These are phyloP conservation scores for Tillus elongatus DNA, from an alignment of 2,888 invertebrate genomes.

Conservation along the genomic window DNA sequence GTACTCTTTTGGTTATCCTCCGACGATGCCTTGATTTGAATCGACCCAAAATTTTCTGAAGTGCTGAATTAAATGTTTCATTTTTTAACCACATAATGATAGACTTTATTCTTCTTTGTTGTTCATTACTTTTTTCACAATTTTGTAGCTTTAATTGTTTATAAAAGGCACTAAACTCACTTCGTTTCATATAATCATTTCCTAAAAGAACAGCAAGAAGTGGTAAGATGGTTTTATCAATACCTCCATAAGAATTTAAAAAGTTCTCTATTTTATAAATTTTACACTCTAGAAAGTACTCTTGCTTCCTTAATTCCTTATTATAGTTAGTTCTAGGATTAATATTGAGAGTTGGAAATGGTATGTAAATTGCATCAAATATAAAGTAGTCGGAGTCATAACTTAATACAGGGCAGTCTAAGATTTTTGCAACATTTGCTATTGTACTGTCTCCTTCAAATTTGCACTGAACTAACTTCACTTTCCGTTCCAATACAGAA, in stretches of 20 bases:
- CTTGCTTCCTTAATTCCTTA: slow-evolving; percentile 21
- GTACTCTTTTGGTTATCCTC: slow-evolving; percentile 49
- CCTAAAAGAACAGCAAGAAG: slow-evolving; percentile 76
- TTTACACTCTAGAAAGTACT: slow-evolving; percentile 53
- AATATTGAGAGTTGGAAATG: slow-evolving; percentile 57
- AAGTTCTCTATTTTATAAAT: slow-evolving; percentile 66
- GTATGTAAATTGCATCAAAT: slow-evolving; percentile 74
- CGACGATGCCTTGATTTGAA: slow-evolving; percentile 49
- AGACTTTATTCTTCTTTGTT: slow-evolving; percentile 60
- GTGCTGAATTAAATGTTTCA: slow-evolving; percentile 60
- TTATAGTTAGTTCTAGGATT: slow-evolving; percentile 30
- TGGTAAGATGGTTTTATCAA: slow-evolving; percentile 61
- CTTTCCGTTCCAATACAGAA: slow-evolving; percentile 53
- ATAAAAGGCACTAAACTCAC: slow-evolving; percentile 62
- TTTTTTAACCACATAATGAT: slow-evolving; percentile 68
- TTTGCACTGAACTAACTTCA: slow-evolving; percentile 63
- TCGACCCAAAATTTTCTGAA: slow-evolving; percentile 55
- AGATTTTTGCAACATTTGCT: slow-evolving; percentile 66
- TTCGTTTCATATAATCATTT: slow-evolving; percentile 75
- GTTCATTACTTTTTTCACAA: slow-evolving; percentile 46
- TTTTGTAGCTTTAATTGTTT: slow-evolving; percentile 52
- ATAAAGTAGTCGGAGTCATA: slow-evolving; percentile 93
- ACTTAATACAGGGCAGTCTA: slow-evolving; percentile 80
- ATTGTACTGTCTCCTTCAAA: slow-evolving; percentile 88
- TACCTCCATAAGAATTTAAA: slow-evolving; percentile 53